Evolutionary conservation across 1,140 invertebrate species (phyloP).

Genomic region (Oedothorax gibbosus): DNA sequence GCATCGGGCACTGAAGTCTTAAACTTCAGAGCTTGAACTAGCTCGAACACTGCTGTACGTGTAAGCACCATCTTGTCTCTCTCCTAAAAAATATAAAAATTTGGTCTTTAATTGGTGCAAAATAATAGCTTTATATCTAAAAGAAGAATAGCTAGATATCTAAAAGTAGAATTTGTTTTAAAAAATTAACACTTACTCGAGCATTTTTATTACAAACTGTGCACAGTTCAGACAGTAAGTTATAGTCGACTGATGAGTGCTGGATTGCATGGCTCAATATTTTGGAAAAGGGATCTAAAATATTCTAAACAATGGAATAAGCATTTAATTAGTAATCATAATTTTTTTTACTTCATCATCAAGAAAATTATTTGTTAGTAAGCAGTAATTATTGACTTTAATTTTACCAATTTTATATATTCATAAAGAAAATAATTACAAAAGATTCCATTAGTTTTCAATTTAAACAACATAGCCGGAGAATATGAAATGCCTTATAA

Average conservation of each 20-base stretch:
- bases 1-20: constrained; percentile 93
- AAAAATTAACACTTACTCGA: constrained; percentile 71
- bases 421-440: no score
- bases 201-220: constrained; percentile 86
- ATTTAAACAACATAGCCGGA: no score
- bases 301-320: constrained; percentile 68
- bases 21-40: constrained; percentile 95
- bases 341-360: not conserved
- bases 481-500: no score
- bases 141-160: not conserved
- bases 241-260: constrained; percentile 86
- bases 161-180: not conserved
- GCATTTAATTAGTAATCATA: not conserved
- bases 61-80: constrained; percentile 93
- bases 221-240: constrained; percentile 88
- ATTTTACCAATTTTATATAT: no score
- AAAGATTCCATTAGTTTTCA: no score
- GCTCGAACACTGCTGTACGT: constrained; percentile 89
- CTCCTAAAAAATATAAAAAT: constrained; percentile 74
- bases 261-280: constrained; percentile 91
- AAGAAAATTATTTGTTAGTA: not conserved
- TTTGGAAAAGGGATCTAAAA: constrained; percentile 97
- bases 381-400: no score
- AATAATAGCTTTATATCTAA: not conserved
- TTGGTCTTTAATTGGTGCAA: not conserved